Base-by-base conservation (phyloP, 2,888 invertebrate genomes). In the Athripsodes cinereus region DNA sequence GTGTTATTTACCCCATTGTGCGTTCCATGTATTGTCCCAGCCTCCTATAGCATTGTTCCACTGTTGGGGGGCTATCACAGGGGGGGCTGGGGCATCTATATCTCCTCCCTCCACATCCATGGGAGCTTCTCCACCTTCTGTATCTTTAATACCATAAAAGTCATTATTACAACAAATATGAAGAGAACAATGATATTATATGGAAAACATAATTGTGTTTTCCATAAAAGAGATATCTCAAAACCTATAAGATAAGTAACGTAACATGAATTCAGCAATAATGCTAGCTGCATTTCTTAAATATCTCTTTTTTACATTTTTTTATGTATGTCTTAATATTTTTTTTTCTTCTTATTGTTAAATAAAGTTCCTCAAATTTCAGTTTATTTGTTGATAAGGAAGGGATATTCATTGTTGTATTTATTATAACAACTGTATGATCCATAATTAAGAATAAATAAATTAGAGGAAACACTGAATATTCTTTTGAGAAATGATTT, bases 101-200 rank as follows among this genome's bases (percentile, higher is more conserved):
- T 88, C 88, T 46, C 86, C 83, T 53, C 84, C 86, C 67, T 89
- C 90, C 67, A 92, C 87, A 65, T 92, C 92, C 92, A 92, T 92
- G 1, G 90, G 91, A 10, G 90, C 91, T 75, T 92, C 92, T 19
- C 91, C 92, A 56, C 88, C 86, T 69, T 89, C 88, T 62, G 80
- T 77, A 34, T 70, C 71, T 54, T 46, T 40, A 16, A 40, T 8
- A 31, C 6, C 31, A 31, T 31, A 31, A 31, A 8, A 6, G 11
- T 2, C 40, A 40, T 40, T 8, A 40, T 40, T 13, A 40, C 5
- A n/a, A 5, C 13, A 40, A 40, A 13, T 40, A 2, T 5, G 13
- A 13, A 16, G 13, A 40, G 13, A 16, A 40, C 13, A n/a, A 40
- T 40, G 40, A n/a, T 8, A 31, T 31, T 31, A 31, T 11, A 11